These are phyloP conservation scores for Ageneiosus marmoratus DNA, from an alignment of 2,113 vertebrate species.

Conservation along the genomic window DNA sequence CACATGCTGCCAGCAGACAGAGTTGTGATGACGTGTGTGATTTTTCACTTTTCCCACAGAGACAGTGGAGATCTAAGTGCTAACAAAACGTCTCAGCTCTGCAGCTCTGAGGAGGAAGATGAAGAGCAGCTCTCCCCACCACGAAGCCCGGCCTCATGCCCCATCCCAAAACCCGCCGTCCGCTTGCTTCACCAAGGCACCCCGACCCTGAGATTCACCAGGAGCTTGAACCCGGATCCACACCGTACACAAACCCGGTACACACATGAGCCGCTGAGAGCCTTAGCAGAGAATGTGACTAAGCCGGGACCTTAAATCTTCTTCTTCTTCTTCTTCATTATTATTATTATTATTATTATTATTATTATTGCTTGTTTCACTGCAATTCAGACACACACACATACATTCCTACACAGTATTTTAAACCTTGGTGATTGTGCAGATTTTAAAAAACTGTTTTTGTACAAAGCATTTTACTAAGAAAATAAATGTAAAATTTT, in stretches of 20 bases:
- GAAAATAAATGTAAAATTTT: not conserved
- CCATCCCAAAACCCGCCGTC: not conserved
- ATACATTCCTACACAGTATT: not conserved
- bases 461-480: not conserved
- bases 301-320: not conserved
- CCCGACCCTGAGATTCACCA: not conserved
- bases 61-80: not conserved
- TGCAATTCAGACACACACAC: not conserved
- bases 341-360: not conserved
- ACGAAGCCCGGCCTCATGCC: not conserved
- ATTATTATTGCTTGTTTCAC: not conserved
- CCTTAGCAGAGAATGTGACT: not conserved
- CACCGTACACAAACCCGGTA: not conserved
- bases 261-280: not conserved
- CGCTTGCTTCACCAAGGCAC: not conserved
- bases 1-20: too few species aligned
- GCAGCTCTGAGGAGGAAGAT: conserved; percentile 16
- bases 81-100: not conserved
- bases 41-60: not conserved
- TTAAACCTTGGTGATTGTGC: not conserved
- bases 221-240: not conserved
- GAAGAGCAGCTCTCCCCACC: not conserved
- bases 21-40: not conserved
- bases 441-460: not conserved
- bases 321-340: not conserved